Base-by-base conservation (phyloP, 1,140 invertebrate species). In the Cydia strobilella region DNA sequence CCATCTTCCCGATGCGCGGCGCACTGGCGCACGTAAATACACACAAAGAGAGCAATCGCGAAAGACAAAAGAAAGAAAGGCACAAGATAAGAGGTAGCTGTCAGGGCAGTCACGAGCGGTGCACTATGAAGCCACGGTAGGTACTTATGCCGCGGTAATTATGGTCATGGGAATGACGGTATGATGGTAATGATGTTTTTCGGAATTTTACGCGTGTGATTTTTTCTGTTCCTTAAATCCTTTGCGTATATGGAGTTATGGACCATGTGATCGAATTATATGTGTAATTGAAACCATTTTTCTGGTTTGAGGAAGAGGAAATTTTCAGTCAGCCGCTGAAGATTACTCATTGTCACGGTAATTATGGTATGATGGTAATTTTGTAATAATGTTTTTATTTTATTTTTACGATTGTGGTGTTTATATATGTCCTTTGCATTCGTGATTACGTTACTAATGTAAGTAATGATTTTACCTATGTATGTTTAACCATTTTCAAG, bases 41-140 rank as follows among this genome's bases (percentile, higher is more conserved):
- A 69, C 65, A 69, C 65, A 69, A 69, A 69, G 65, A 69, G 65
- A 69, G 65, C 65, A 69, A 69, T 35, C 27, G 65, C 65, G 65
- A 69, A 69, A 69, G 65, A 69, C 65, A 69, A 69, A 69, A 69
- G 65, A 69, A 69, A 69, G 65, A 69, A 69, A 69, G 65, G 65
- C 65, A 69, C 65, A 69, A 69, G 65, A 69, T 69, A 69, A 69
- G 65, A 69, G 65, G 65, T 69, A 69, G 65, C 65, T 69, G 65
- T 69, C 65, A 69, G 65, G 27, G 65, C n/a, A 69, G 65, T 69
- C 65, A 69, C 65, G 65, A 69, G n/a, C 65, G 65, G 65, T 69
- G 65, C 65, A 18, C 65, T 69, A 69, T 69, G 65, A 69, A 69
- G n/a, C 63, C 27, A 69, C 31, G 31, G 65, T 69, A 69, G 65